Percentiles rank a stretch among this genome's conserved stretches.
phyloP scores from a whole-genome alignment of 2,888 invertebrate genomes.

The Spialia ferax region DNA sequence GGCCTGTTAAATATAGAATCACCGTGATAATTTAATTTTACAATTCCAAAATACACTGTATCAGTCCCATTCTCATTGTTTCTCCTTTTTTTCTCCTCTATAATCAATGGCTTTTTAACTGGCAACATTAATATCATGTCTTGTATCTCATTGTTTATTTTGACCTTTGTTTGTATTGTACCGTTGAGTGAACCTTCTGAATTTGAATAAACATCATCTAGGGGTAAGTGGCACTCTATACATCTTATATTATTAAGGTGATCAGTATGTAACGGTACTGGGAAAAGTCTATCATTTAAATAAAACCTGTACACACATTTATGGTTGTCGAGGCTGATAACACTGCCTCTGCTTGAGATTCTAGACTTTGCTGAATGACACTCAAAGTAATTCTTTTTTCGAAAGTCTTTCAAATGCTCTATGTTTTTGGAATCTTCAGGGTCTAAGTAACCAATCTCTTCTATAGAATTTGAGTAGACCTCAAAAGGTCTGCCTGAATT shows the following conservation, averaged over 20 bases:
- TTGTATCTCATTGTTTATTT: slow-evolving; percentile 59
- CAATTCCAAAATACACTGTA: slow-evolving; percentile 71
- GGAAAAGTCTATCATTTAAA: slow-evolving; percentile 86
- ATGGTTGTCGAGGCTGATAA: slow-evolving; percentile 64
- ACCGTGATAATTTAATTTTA: slow-evolving; percentile 65
- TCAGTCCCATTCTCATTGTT: slow-evolving; percentile 54
- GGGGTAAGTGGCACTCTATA: slow-evolving; percentile 79
- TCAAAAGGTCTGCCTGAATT: slow-evolving; percentile 48
- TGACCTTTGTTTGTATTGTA: slow-evolving; percentile 78
- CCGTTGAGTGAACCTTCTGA: slow-evolving; percentile 60
- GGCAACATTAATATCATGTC: slow-evolving; percentile 72
- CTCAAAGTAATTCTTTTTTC: slow-evolving; percentile 87
- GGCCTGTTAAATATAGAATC: slow-evolving; percentile 66
- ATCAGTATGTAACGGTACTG: slow-evolving; percentile 79
- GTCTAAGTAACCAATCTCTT: slow-evolving; percentile 55
- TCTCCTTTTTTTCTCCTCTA: slow-evolving; percentile 64
- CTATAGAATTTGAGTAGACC: slow-evolving; percentile 55
- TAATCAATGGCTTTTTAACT: slow-evolving; percentile 68
- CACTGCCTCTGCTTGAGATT: slow-evolving; percentile 57
- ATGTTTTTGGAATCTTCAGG: slow-evolving; percentile 56
- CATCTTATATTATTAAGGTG: slow-evolving; percentile 78
- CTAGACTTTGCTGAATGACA: slow-evolving; percentile 84
- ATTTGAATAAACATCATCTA: slow-evolving; percentile 52
- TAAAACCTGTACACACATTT: slow-evolving; percentile 85
- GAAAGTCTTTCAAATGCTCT: slow-evolving; percentile 74